A percentile compares a stretch with the other conserved stretches of the same genome.
Evolutionary conservation across 2,113 vertebrate species (phyloP).

Genomic region (Trochalopteron elliotii): DNA sequence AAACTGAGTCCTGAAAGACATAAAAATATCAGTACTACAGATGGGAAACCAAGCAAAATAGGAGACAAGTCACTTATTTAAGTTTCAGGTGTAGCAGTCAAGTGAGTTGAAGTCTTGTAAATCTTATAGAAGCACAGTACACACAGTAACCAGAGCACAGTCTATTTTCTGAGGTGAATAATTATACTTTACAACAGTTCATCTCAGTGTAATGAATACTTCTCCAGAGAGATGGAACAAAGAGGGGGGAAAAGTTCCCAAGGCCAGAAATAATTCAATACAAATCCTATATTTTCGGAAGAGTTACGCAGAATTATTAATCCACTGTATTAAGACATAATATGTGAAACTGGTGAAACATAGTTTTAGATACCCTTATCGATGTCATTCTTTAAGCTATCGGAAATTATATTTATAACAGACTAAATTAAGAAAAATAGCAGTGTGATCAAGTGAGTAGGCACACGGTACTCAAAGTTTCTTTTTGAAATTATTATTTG

Average conservation of each 20-base stretch:
- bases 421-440: not conserved
- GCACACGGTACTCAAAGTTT: not conserved
- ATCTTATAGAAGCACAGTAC: not conserved
- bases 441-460: not conserved
- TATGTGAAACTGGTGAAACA: not conserved
- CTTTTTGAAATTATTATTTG: not conserved
- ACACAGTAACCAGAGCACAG: not conserved
- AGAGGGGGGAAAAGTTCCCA: rapidly evolving
- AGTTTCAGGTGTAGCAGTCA: not conserved
- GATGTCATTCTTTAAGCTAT: not conserved
- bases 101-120: not conserved
- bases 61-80: not conserved
- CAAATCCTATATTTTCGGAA: not conserved
- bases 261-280: not conserved
- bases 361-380: not conserved
- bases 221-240: not conserved
- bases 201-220: not conserved
- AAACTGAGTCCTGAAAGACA: not conserved
- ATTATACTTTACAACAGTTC: not conserved
- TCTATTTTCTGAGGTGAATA: not conserved
- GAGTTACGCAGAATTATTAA: not conserved
- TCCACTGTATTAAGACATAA: not conserved
- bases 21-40: not conserved
- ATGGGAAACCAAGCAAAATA: not conserved
- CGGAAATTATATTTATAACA: not conserved